Conservation (phyloP, 2,113 vertebrate genomes). For the Columba janthina region DNA sequence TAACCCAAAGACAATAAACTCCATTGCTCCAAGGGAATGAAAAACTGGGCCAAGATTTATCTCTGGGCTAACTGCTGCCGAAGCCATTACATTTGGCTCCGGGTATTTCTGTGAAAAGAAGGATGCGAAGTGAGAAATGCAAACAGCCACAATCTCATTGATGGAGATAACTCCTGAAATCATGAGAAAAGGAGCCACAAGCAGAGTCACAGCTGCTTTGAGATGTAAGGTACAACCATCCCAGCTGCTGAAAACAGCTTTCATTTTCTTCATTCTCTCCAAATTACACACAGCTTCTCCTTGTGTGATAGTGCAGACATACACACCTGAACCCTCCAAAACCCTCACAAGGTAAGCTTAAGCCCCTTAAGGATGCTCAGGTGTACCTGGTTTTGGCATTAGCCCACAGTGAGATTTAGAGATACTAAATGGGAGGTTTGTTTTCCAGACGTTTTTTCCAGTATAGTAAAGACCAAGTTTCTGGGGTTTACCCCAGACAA, state of each 20-base stretch:
- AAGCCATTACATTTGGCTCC: neutral
- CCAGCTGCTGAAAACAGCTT: neutral
- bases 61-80: neutral
- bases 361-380: neutral
- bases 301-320: neutral
- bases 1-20: neutral
- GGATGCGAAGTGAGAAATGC: neutral
- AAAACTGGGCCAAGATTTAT: neutral
- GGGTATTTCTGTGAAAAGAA: neutral
- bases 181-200: neutral
- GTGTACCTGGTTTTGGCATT: neutral
- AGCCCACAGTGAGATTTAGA: neutral
- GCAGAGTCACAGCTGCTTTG: neutral
- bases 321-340: neutral
- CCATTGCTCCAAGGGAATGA: neutral
- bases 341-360: neutral
- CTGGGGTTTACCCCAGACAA: neutral
- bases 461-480: neutral
- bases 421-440: neutral
- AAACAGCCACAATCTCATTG: neutral
- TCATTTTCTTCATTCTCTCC: neutral
- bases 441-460: neutral
- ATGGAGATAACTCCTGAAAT: neutral
- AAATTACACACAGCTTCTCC: neutral
- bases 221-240: neutral